Conservation (phyloP, 2,888 invertebrate genomes). For the Tuta absoluta region DNA sequence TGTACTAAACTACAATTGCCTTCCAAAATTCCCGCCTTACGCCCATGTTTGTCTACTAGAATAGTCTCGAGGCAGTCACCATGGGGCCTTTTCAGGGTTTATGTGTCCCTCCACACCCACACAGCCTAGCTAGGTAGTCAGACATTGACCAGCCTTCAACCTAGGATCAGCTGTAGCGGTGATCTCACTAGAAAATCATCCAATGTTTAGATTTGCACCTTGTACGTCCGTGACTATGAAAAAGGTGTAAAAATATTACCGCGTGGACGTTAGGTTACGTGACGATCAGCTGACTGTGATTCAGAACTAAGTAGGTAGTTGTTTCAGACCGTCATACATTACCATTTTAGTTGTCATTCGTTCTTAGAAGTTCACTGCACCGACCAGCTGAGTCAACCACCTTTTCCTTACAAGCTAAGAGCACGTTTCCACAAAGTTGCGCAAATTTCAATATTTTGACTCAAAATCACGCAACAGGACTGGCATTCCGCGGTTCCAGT, state of each 20-base stretch:
- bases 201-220: slow-evolving; percentile 53
- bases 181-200: slow-evolving; percentile 64
- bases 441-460: slow-evolving; percentile 54
- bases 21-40: slow-evolving; percentile 21
- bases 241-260: background rate
- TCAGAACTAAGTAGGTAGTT: slow-evolving; percentile 39
- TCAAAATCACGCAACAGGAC: slow-evolving; percentile 48
- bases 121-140: slow-evolving; percentile 34
- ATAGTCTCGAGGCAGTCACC: slow-evolving; percentile 32
- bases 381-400: slow-evolving; percentile 72
- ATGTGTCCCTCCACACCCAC: slow-evolving; percentile 51
- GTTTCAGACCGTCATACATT: slow-evolving; percentile 41
- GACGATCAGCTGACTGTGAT: slow-evolving; percentile 49
- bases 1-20: background rate
- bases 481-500: slow-evolving; percentile 33
- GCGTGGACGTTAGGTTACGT: background rate
- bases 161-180: slow-evolving; percentile 67
- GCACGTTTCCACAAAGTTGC: slow-evolving; percentile 61
- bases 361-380: slow-evolving; percentile 71
- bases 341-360: slow-evolving; percentile 32
- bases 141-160: slow-evolving; percentile 73
- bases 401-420: slow-evolving; percentile 47
- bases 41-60: slow-evolving; percentile 20
- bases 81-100: slow-evolving; percentile 53
- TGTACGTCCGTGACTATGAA: slow-evolving; percentile 20